These are phyloP conservation scores for Yponomeuta sedellus DNA, from an alignment of 2,888 invertebrate genomes.

Conservation along the genomic window DNA sequence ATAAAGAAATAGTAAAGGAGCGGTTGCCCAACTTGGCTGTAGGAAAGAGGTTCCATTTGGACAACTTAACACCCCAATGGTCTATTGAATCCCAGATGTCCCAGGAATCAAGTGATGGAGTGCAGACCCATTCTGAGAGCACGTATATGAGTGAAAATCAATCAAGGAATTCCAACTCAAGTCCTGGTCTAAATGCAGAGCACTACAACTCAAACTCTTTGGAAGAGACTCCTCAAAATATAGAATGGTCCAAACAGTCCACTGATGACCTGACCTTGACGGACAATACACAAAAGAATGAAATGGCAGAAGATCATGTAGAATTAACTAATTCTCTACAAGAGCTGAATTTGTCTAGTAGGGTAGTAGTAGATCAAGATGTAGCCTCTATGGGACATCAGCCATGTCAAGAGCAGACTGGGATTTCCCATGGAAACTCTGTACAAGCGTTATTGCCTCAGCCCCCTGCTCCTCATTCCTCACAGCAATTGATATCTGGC, in stretches of 20 bases:
- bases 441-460: constrained; percentile 22
- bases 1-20: constrained; percentile 57
- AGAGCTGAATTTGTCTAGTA: constrained; percentile 53
- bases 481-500: not conserved
- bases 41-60: constrained; percentile 59
- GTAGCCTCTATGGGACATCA: constrained; percentile 26
- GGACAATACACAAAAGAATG: constrained; percentile 34
- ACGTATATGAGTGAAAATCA: constrained; percentile 77
- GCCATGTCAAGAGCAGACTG: constrained; percentile 16
- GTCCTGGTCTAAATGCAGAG: constrained; percentile 59
- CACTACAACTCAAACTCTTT: constrained; percentile 49
- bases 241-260: constrained; percentile 49
- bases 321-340: constrained; percentile 52
- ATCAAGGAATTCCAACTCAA: constrained; percentile 71
- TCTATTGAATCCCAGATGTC: constrained; percentile 81
- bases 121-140: constrained; percentile 77
- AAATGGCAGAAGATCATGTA: constrained; percentile 44
- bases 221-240: constrained; percentile 45
- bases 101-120: constrained; percentile 79
- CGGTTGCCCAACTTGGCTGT: constrained; percentile 62
- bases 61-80: constrained; percentile 77
- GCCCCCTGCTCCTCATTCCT: constrained; percentile 20
- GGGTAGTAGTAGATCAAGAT: constrained; percentile 42
- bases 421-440: constrained; percentile 20
- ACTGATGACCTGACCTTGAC: constrained; percentile 36